Evolutionary conservation across 2,797 vertebrate genomes (phyloP), one percentile per base, ranked within the genome.

Genomic region (Caiman crocodilus): DNA sequence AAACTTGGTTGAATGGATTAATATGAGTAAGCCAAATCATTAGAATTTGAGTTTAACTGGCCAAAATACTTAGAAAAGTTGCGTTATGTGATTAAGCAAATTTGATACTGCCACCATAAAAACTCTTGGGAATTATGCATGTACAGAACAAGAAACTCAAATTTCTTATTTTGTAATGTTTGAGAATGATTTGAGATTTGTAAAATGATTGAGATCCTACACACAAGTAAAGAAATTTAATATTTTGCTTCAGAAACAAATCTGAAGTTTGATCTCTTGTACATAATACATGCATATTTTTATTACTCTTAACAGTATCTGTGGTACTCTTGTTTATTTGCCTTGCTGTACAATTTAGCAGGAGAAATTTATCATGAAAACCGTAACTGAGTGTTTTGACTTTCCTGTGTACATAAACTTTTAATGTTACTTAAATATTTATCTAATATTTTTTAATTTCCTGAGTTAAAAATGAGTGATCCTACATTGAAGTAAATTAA

Each of bases 391-490:
- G 74, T 87, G 73, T 89, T 74, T 64, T 76, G 26, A 55, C 85
- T 93, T 91, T 94, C 12, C 32, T 87, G 85, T 56, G 76, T 89
- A 92, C 69, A 79, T 88, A 94, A 94, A 94, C 80, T 91, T 84
- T 56, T 50, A 11, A 32, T 59, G 23, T 91, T 94, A 74, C 60
- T 92, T 73, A 25, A 25, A 35, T 75, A 32, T 94, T 90, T 93
- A 77, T 8, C 63, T 79, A 69, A 0, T 30, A 79, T 90, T 90
- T 93, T 91, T 94, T 91, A 61, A 84, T 92, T 59, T 92, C 79
- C 88, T 91, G 64, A 92, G 79, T 73, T 94, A 84, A 95, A 96
- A 92, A 87, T 71, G 3, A 60, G 69, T 59, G 60, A 28, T 96
- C 82, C 92, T 91, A 85, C 69, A 65, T 78, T 91, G 18, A 23